A percentile compares a stretch with the other conserved stretches of the same genome.
These are phyloP conservation scores for Drosophila siamana DNA, from an alignment of 2,888 invertebrate species.

Conservation along the genomic window DNA sequence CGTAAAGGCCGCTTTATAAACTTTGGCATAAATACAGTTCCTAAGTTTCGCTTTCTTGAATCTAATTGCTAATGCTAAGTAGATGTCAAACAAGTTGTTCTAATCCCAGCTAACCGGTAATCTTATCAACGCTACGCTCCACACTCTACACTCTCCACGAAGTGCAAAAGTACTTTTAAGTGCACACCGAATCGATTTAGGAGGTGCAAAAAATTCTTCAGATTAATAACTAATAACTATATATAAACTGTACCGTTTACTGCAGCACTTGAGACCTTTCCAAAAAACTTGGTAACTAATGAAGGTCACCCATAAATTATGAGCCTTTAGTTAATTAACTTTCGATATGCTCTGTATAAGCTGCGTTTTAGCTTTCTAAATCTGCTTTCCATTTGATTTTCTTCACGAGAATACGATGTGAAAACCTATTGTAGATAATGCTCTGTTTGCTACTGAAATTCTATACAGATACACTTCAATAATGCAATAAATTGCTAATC, in stretches of 20 bases:
- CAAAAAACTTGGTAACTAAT: neutral
- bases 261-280: slow-evolving; percentile 24
- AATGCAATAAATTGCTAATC: neutral
- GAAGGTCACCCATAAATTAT: slow-evolving; percentile 15
- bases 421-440: too few relatives aligned
- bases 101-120: slow-evolving; percentile 46
- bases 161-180: slow-evolving; percentile 63
- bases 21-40: slow-evolving; percentile 11
- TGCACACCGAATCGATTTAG: slow-evolving; percentile 33
- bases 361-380: slow-evolving; percentile 22
- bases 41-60: slow-evolving; percentile 3
- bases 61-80: slow-evolving; percentile 25
- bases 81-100: slow-evolving; percentile 16
- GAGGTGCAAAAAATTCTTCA: slow-evolving; percentile 16
- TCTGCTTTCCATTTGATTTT: neutral
- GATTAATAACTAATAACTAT: slow-evolving; percentile 9
- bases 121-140: slow-evolving; percentile 61
- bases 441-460: too few relatives aligned
- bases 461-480: too few relatives aligned
- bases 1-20: neutral
- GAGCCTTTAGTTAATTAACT: slow-evolving; percentile 11
- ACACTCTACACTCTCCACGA: slow-evolving; percentile 34
- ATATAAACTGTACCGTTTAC: slow-evolving; percentile 8
- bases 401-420: neutral
- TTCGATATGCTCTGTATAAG: slow-evolving; percentile 29